Percentiles rank a stretch among this genome's conserved stretches.
These are phyloP conservation scores for Callocephalon fimbriatum DNA, from an alignment of 2,113 vertebrate species.

Conservation along the genomic window DNA sequence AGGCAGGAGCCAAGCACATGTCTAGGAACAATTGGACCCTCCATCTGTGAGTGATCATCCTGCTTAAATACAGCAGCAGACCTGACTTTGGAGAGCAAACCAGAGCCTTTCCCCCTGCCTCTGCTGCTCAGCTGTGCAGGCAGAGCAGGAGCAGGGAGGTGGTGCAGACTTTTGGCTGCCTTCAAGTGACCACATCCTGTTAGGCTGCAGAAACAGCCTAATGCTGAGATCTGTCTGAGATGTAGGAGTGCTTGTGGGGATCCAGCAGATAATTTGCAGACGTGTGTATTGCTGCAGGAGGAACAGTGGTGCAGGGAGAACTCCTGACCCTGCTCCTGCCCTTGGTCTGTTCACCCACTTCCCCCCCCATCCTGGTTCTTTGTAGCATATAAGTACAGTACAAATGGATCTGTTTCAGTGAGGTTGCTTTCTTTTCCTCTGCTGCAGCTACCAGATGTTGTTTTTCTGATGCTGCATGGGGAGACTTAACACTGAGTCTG, in stretches of 20 bases:
- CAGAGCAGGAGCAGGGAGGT: neutral
- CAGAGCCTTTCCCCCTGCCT: neutral
- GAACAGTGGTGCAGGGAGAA: neutral
- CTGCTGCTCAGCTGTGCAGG: neutral
- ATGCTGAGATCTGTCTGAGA: neutral
- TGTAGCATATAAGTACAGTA: neutral
- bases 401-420: neutral
- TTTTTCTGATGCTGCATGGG: neutral
- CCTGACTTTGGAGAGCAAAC: neutral
- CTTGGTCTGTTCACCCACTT: fast-evolving
- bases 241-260: neutral
- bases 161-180: slow-evolving; percentile 25
- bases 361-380: fast-evolving
- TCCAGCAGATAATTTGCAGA: neutral
- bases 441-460: neutral
- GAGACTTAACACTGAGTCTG: neutral
- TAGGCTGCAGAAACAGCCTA: neutral
- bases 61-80: neutral
- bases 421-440: neutral
- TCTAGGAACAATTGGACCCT: neutral
- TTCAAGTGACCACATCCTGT: slow-evolving; percentile 38
- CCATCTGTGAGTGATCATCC: slow-evolving; percentile 2
- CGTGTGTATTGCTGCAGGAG: neutral
- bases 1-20: neutral
- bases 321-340: neutral